Evolutionary conservation across 2,888 invertebrate species (phyloP).

Genomic region (Yponomeuta evonymella): DNA sequence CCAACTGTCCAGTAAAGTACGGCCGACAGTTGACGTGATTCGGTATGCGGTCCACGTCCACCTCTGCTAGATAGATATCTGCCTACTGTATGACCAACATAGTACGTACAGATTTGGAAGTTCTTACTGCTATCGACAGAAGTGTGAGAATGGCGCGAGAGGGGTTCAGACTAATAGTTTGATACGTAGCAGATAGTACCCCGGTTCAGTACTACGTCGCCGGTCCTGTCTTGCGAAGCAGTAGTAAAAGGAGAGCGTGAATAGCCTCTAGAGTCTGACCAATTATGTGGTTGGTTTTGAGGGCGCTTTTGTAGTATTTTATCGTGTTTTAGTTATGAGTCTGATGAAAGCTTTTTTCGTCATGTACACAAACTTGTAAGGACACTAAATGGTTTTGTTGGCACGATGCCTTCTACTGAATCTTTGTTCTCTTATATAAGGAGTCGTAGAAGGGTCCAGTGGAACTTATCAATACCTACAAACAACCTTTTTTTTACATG

Average conservation of each 20-base stretch:
- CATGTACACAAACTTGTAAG: too few relatives aligned
- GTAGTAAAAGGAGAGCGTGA: slow-evolving; percentile 1
- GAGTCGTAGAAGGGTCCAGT: too few relatives aligned
- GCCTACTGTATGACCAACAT: too few relatives aligned
- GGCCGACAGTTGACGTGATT: background rate
- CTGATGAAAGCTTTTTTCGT: too few relatives aligned
- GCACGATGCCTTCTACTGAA: too few relatives aligned
- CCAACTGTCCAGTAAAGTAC: background rate
- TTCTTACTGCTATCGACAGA: background rate
- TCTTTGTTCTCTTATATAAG: too few relatives aligned
- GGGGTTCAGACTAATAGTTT: background rate
- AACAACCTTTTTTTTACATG: too few relatives aligned
- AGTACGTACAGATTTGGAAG: too few relatives aligned
- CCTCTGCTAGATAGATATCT: background rate
- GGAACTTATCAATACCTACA: too few relatives aligned
- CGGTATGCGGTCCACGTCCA: background rate
- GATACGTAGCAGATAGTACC: background rate
- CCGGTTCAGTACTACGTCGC: background rate
- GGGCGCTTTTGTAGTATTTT: background rate
- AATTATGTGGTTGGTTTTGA: background rate
- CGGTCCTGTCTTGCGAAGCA: background rate
- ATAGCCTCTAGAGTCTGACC: background rate
- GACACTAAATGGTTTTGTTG: too few relatives aligned
- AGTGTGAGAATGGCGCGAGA: background rate
- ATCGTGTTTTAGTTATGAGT: too few relatives aligned